Evolutionary conservation across 1,140 invertebrate genomes (phyloP).

Genomic region (Drosophila persimilis): DNA sequence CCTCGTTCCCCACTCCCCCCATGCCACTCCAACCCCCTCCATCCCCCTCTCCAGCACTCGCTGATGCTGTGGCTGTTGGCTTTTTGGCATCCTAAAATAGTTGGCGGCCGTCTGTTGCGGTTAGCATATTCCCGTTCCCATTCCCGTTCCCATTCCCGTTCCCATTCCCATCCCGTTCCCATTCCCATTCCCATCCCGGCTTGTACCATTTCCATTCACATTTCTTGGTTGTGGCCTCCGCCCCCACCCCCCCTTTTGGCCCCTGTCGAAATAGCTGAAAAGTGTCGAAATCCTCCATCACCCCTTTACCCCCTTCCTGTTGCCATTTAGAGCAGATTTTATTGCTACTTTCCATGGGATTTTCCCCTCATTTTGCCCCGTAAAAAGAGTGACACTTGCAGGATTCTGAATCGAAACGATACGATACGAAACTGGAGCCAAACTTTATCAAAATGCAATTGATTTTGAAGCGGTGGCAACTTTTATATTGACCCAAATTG

Average conservation of each 20-base stretch:
- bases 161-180: too few relatives aligned
- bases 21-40: neutral
- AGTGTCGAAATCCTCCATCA: constrained; percentile 17
- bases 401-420: neutral
- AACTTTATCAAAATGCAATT: constrained; percentile 78
- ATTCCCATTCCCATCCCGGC: too few relatives aligned
- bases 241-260: constrained; percentile 3
- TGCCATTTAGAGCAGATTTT: constrained; percentile 71
- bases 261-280: constrained; percentile 63
- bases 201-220: constrained; percentile 43
- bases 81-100: constrained; percentile 76
- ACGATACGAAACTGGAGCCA: constrained; percentile 4
- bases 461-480: constrained; percentile 61
- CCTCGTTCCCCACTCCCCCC: too few relatives aligned
- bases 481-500: constrained; percentile 80
- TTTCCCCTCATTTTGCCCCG: constrained; percentile 40
- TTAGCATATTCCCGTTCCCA: constrained; percentile 63
- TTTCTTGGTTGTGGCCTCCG: constrained; percentile 16
- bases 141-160: neutral
- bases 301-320: constrained; percentile 36
- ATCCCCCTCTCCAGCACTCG: too few relatives aligned
- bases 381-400: constrained; percentile 44
- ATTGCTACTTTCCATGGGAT: constrained; percentile 54
- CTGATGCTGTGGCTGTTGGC: constrained; percentile 23
- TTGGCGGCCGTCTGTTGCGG: constrained; percentile 75